Conservation (phyloP, 2,797 vertebrate species). For the Malacoctenus gilli region DNA sequence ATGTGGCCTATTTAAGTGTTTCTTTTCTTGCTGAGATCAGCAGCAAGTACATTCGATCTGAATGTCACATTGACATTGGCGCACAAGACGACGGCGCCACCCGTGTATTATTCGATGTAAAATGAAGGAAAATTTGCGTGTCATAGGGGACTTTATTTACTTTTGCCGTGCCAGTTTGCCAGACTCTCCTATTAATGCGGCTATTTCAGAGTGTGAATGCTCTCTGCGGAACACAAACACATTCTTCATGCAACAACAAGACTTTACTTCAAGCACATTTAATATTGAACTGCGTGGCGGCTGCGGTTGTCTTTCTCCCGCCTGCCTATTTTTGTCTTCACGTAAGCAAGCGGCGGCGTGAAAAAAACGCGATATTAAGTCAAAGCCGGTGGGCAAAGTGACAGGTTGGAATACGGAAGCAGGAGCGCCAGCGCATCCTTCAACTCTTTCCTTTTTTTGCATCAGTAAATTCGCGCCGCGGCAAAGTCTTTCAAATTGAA, state of each 20-base stretch:
- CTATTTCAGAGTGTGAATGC: too few relatives aligned
- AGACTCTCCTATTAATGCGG: too few relatives aligned
- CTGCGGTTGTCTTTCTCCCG: slow-evolving; percentile 16
- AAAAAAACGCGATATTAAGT: slow-evolving; percentile 48
- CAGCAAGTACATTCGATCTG: slow-evolving; percentile 5
- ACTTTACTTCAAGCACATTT: slow-evolving; percentile 35
- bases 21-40: slow-evolving; percentile 17
- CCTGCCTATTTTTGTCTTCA: slow-evolving; percentile 42
- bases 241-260: slow-evolving; percentile 38
- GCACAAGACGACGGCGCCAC: background rate
- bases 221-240: slow-evolving; percentile 41
- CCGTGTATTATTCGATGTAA: background rate
- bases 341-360: slow-evolving; percentile 41
- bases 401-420: slow-evolving; percentile 43
- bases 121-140: too few relatives aligned
- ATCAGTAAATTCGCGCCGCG: slow-evolving; percentile 38
- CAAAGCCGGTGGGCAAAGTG: slow-evolving; percentile 43
- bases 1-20: slow-evolving; percentile 1
- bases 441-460: slow-evolving; percentile 31
- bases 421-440: slow-evolving; percentile 42
- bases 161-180: too few relatives aligned
- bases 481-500: slow-evolving; percentile 56
- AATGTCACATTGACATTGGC: slow-evolving; percentile 4
- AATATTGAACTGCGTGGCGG: slow-evolving; percentile 41
- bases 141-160: too few relatives aligned